Evolutionary conservation across 2,888 invertebrate genomes (phyloP), one percentile per base, ranked within the genome.

Genomic region (Gnatocerus cornutus): DNA sequence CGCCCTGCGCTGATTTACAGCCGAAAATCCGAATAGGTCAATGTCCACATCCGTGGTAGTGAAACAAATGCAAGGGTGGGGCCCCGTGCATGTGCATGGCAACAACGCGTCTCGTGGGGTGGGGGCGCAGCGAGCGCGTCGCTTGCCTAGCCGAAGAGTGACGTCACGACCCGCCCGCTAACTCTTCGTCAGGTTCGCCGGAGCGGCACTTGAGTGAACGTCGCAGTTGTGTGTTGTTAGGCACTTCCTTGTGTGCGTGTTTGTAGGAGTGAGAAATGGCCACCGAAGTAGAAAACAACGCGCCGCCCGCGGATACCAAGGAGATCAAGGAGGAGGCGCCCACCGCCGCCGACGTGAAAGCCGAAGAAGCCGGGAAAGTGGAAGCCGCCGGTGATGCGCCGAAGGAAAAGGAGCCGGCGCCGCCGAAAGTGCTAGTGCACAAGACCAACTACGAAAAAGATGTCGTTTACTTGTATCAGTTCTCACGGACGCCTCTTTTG

Each of bases 401-500:
- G 63, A 83, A 88, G 72, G 89, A 90, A 79, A 84, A 88, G 75
- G 91, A 91, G 80, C 88, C 90, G 76, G 88, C 90, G 74, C 88
- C 89, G 45, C 91, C 93, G 64, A 95, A 95, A 85, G 90, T 90
- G 71, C 88, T 90, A 80, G 96, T 95, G 75, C 95, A 95, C 85
- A 96, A 96, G 86, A 85, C 89, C 74, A 94, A 94, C 86, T 97
- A 90, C 84, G 95, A 97, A 82, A 94, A 96, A 87, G 97, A 97
- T 86, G 88, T 94, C 80, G 94, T 97, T 74, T 98, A 98, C 87
- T 87, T 98, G 84, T 96, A 96, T 86, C 97, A 97, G 87, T 96
- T 97, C 85, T 92, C 95, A 76, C 91, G 97, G 83, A 95, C 95
- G 77, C 94, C 96, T 76, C 88, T 94, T 83, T 88, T 97, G 83